Percentiles rank a stretch among this genome's conserved stretches.
Conservation (phyloP, 2,113 vertebrate species). For the Pardalotus punctatus region DNA sequence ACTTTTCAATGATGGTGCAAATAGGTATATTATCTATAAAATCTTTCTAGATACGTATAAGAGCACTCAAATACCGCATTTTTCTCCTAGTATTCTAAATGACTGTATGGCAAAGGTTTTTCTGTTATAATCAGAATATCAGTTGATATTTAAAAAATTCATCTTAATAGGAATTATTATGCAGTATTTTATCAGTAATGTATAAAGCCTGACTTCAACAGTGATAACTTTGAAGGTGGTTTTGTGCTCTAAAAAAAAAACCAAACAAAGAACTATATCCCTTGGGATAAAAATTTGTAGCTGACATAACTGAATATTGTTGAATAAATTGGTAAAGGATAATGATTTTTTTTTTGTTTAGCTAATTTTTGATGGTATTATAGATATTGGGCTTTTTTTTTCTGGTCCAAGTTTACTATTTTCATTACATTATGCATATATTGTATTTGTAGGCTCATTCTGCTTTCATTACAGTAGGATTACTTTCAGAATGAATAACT, state of each 20-base stretch:
- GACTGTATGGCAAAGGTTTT: background rate
- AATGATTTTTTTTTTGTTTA: background rate
- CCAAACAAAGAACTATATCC: background rate
- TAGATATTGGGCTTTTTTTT: fast-evolving
- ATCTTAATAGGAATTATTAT: background rate
- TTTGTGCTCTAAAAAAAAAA: background rate
- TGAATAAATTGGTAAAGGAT: background rate
- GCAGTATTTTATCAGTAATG: background rate
- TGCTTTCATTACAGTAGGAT: background rate
- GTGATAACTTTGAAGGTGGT: background rate
- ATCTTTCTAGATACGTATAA: background rate
- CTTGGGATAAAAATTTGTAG: background rate
- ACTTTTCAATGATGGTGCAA: background rate
- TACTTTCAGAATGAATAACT: background rate
- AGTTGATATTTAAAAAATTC: background rate
- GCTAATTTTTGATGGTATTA: background rate
- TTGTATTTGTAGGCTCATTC: background rate
- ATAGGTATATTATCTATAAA: background rate
- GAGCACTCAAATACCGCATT: background rate
- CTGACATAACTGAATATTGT: background rate
- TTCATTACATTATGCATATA: background rate
- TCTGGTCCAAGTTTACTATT: background rate
- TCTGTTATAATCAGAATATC: background rate
- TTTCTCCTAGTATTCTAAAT: background rate
- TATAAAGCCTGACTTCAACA: background rate